phyloP scores from a whole-genome alignment of 1,140 invertebrate species.

The Aricia agestis region DNA sequence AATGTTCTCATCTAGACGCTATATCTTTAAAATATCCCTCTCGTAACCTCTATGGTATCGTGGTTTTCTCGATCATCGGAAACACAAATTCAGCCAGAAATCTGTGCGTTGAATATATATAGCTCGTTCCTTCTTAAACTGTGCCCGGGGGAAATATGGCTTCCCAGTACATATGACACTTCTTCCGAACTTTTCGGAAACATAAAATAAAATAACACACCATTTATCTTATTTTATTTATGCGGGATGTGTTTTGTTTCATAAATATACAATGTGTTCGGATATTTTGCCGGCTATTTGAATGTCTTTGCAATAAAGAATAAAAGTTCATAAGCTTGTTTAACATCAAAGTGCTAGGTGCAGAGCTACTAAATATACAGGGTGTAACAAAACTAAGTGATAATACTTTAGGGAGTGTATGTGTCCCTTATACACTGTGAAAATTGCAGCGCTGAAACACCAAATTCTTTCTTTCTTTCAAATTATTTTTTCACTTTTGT shows the following conservation, averaged over 20 bases:
- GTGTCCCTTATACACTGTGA: no score
- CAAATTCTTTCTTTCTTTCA: no score
- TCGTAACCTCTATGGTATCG: neutral
- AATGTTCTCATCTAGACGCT: no score
- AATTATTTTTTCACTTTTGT: no score
- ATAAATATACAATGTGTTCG: neutral
- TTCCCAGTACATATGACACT: neutral
- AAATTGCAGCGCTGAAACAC: no score
- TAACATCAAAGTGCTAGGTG: no score
- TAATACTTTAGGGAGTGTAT: no score
- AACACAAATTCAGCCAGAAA: neutral
- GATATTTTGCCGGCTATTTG: neutral
- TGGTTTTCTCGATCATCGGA: neutral
- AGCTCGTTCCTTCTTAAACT: neutral
- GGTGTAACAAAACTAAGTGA: no score
- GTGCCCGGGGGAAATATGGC: neutral
- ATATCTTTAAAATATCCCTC: no score
- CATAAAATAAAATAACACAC: conserved; percentile 3
- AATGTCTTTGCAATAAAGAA: neutral
- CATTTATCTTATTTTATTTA: neutral
- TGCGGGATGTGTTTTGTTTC: neutral
- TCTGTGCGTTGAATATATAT: neutral
- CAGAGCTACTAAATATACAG: no score
- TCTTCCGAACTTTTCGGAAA: neutral
- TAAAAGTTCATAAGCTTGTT: no score